Base-by-base conservation (phyloP, 30 jellyfish, hydroid and myxozoan genomes). In the Hydractinia symbiolongicarpus region DNA sequence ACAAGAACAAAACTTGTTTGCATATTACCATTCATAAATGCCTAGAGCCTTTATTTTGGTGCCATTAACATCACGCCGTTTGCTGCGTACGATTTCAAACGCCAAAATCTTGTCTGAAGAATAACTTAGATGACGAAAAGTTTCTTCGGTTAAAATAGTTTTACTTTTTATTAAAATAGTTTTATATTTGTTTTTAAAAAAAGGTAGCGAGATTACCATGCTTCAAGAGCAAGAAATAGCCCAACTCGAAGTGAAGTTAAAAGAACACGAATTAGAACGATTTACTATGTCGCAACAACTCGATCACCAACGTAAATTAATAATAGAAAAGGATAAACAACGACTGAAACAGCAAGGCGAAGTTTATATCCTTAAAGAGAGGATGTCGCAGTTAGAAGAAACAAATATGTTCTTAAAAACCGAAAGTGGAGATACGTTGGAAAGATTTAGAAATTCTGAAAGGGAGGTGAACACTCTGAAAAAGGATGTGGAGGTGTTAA, bases 281-380 rank as follows among this genome's bases (percentile, higher is more conserved):
- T 19, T 77, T 20, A 77, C 58, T 77, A 55, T 77, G 5, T 20
- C 85, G 50, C 40, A 77, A 55, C 85, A 77, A 77, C 79, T 77
- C 7, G 85, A 77, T 50, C 85, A 77, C 4, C 76, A 44, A 8
- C 79, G 85, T 54, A 77, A 56, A 55, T 30, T 54, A 44, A 77
- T 77, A 10, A 77, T 77, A 20, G 85, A 77, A 77, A 77, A 77
- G 60, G 85, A 77, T 60, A 61, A 61, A 60, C 20, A 54, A 8
- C 85, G 85, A 52, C 53, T 77, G 85, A 77, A 77, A 30, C 85
- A 54, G 15, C 85, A 77, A 61, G 85, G 78, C 10, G 85, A 77
- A 50, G 51, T 77, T 10, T 49, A 77, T 79, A n/a, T 61, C 5
- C 79, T 77, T 55, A 54, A 57, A 16, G 85, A 77, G 55, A 55